A percentile compares a stretch with the other conserved stretches of the same genome.
Conservation (phyloP, 2,888 invertebrate species). For the Lottia scabra region DNA sequence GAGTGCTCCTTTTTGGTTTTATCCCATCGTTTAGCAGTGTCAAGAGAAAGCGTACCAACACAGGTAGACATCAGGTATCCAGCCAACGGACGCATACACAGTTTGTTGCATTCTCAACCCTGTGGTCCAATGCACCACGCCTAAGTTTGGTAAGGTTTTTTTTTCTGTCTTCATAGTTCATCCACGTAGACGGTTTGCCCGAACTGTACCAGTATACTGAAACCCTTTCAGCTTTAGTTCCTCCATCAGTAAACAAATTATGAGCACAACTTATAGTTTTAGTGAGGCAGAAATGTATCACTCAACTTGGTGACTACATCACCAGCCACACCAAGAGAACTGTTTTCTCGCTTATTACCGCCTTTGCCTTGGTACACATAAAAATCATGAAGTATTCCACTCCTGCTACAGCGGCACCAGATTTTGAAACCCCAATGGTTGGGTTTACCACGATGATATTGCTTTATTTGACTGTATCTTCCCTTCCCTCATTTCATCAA, state of each 20-base stretch:
- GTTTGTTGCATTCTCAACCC: neutral
- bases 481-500: constrained; percentile 58
- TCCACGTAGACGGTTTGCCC: neutral
- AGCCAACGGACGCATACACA: constrained; percentile 10
- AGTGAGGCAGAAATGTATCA: neutral
- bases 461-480: constrained; percentile 20
- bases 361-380: constrained; percentile 21
- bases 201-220: neutral
- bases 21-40: constrained; percentile 16
- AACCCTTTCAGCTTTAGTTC: neutral
- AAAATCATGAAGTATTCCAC: constrained; percentile 26
- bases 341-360: neutral
- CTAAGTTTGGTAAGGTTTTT: neutral
- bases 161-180: neutral
- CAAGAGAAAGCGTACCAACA: neutral
- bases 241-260: constrained; percentile 14
- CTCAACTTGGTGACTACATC: neutral
- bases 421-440: constrained; percentile 27
- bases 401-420: constrained; percentile 9
- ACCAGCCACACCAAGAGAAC: neutral
- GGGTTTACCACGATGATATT: constrained; percentile 30
- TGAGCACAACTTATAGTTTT: constrained; percentile 27
- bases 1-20: constrained; percentile 1
- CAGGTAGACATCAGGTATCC: constrained; percentile 5
- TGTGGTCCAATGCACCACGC: neutral